Evolutionary conservation across 1,140 invertebrate species (phyloP).

Genomic region (Neodiprion pinetum): DNA sequence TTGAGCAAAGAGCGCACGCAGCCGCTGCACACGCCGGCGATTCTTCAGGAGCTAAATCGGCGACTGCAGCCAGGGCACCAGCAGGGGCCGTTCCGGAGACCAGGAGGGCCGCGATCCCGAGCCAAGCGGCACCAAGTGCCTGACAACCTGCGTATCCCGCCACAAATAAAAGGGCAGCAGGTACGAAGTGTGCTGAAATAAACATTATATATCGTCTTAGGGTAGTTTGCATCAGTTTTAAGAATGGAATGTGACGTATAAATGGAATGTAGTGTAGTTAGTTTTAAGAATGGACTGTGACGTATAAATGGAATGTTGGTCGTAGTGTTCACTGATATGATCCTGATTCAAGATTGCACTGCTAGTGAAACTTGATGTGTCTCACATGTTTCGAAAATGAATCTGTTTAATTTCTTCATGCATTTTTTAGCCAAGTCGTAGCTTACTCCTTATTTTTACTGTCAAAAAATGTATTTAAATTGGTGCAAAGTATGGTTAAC

Average conservation of each 20-base stretch:
- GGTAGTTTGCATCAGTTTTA: neutral
- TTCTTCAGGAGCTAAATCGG: constrained; percentile 65
- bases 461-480: no score
- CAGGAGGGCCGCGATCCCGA: constrained; percentile 65
- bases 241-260: neutral
- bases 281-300: constrained; percentile 1
- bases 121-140: constrained; percentile 65
- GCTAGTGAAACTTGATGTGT: no score
- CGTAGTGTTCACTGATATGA: no score
- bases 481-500: no score
- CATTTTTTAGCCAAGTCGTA: no score
- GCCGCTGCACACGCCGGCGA: constrained; percentile 62
- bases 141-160: constrained; percentile 68
- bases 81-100: constrained; percentile 67
- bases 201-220: neutral
- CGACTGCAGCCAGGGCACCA: constrained; percentile 65
- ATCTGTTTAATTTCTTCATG: no score
- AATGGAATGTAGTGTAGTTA: neutral
- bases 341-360: no score
- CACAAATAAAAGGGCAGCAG: constrained; percentile 67
- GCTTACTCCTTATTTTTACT: no score
- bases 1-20: constrained; percentile 66
- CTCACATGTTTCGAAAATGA: no score
- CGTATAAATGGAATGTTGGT: neutral
- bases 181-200: constrained; percentile 65